Evolutionary conservation across 2,888 invertebrate genomes (phyloP), one percentile per base, ranked within the genome.

Genomic region (Temnothorax ravouxi): DNA sequence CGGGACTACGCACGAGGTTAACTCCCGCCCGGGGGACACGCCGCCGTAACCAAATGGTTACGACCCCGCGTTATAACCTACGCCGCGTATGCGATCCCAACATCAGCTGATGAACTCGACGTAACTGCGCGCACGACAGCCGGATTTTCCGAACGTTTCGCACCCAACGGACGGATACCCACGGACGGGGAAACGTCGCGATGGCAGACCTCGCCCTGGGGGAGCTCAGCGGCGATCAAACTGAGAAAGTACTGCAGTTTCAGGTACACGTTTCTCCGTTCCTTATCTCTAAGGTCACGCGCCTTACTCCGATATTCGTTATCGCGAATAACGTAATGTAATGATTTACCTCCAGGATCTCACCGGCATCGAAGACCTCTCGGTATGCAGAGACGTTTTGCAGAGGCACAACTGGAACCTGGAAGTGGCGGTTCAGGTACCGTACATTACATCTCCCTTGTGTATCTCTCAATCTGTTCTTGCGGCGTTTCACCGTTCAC

Each of bases 331-430:
- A 76, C 59, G 18, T n/a, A n/a, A 15, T 6, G 4, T 50, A 47
- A 79, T 5, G 0, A 41, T 59, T 59, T n/a, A 29, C 38, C 80
- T 50, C 1, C 56, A 97, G 97, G 99, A 99, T 95, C 96, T 99
- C 91, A 98, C 99, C 59, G 98, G 99, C 71, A 99, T 99, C 91
- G 99, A 99, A 93, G 98, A 99, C 94, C 97, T 99, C 95, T 97
- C 98, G 81, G 96, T 98, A 94, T 99, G 99, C 95, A 96, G 98
- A 92, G 98, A 98, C 94, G 98, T 99, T 62, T 95, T 99, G 79
- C 98, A 98, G 94, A 96, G 98, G 93, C 98, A 99, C 95, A 97
- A 98, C 93, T 99, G 99, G 99, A 98, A 99, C 95, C 95, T 99
- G 90, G 99, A 99, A 96, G 98, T 97, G 91, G 94, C 94, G 18